phyloP scores from a whole-genome alignment of 2,797 vertebrate genomes.

The Peromyscus eremicus region DNA sequence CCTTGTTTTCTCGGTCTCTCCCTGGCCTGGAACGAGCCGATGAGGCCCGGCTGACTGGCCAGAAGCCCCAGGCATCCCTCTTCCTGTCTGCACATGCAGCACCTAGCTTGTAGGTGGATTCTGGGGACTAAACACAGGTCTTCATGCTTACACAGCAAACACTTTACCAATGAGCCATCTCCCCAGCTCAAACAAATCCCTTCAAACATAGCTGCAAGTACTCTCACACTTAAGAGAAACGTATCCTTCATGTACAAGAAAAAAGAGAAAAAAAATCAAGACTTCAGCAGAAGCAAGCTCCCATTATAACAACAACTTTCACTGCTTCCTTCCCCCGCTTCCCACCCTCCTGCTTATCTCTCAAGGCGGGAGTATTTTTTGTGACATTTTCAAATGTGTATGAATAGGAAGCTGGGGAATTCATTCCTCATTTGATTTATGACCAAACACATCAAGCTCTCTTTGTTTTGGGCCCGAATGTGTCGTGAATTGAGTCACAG shows the following conservation, averaged over 20 bases:
- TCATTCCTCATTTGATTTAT: slow-evolving; percentile 75
- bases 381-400: slow-evolving; percentile 76
- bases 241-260: not conserved
- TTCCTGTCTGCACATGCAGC: not conserved
- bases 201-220: not conserved
- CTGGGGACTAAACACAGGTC: not conserved
- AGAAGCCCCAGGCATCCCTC: not conserved
- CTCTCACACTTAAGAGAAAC: slow-evolving; percentile 35
- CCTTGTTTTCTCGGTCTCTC: not conserved
- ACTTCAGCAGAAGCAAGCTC: slow-evolving; percentile 52
- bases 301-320: slow-evolving; percentile 55
- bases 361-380: slow-evolving; percentile 74
- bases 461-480: slow-evolving; percentile 37
- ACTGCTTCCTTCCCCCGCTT: slow-evolving; percentile 38
- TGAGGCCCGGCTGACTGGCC: not conserved
- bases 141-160: not conserved
- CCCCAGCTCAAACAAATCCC: not conserved
- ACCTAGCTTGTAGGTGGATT: not conserved
- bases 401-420: slow-evolving; percentile 81
- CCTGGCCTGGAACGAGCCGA: not conserved
- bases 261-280: not conserved
- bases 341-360: slow-evolving; percentile 35
- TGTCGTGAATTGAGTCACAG: not conserved
- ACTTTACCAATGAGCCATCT: not conserved
- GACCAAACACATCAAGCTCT: slow-evolving; percentile 64